These are phyloP conservation scores for Parnassius smintheus DNA, from an alignment of 2,888 invertebrate genomes.

Conservation along the genomic window DNA sequence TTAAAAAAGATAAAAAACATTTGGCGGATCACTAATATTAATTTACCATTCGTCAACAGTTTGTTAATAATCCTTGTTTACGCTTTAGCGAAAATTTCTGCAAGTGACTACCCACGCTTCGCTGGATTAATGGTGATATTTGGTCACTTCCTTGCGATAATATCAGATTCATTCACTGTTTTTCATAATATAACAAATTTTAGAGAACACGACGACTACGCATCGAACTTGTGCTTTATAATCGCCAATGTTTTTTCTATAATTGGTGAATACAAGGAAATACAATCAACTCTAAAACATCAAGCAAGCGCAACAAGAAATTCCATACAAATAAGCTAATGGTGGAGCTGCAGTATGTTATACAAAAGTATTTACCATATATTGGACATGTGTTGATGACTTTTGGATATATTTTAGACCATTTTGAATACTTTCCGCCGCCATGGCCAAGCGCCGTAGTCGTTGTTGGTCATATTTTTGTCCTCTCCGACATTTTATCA, in stretches of 20 bases:
- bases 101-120: constrained; percentile 19
- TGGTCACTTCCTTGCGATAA: constrained; percentile 22
- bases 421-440: constrained; percentile 47
- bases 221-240: constrained; percentile 33
- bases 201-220: constrained; percentile 4
- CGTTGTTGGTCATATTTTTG: constrained; percentile 58
- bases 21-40: constrained; percentile 21
- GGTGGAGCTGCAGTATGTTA: constrained; percentile 37
- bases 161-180: constrained; percentile 16
- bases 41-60: constrained; percentile 21
- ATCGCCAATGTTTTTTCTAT: constrained; percentile 45
- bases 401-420: constrained; percentile 63
- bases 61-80: constrained; percentile 22
- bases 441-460: constrained; percentile 65
- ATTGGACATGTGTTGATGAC: constrained; percentile 63
- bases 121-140: constrained; percentile 21
- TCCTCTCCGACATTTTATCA: constrained; percentile 50
- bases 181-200: constrained; percentile 13
- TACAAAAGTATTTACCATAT: constrained; percentile 52
- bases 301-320: constrained; percentile 14
- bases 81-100: constrained; percentile 17
- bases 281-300: constrained; percentile 28
- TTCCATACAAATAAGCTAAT: constrained; percentile 36
- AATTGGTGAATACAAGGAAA: constrained; percentile 46
- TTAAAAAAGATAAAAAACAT: constrained; percentile 13